These are phyloP conservation scores for Rhaphigaster nebulosa DNA, from an alignment of 2,888 invertebrate genomes.

Conservation along the genomic window DNA sequence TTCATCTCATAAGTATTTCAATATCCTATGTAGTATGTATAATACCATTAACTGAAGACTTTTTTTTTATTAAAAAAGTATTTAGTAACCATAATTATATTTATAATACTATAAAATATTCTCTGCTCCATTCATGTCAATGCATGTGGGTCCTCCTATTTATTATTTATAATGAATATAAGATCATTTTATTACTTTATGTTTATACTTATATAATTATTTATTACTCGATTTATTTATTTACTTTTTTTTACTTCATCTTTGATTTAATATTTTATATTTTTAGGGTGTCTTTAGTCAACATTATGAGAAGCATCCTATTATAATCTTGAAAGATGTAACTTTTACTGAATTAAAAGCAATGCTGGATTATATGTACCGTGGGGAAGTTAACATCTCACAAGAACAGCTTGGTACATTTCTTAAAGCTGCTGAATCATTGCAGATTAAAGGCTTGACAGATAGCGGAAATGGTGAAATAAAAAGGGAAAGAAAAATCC, in stretches of 20 bases:
- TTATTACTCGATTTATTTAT: too few species aligned
- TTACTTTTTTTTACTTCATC: neutral
- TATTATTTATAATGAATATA: too few species aligned
- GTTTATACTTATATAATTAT: too few species aligned
- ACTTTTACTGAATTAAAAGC: constrained; percentile 91
- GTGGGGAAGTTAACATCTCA: constrained; percentile 93
- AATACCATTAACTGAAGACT: too few species aligned
- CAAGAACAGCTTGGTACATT: constrained; percentile 91
- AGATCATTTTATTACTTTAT: too few species aligned
- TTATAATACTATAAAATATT: too few species aligned
- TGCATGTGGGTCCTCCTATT: too few species aligned
- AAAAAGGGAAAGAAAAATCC: constrained; percentile 59
- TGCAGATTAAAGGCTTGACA: constrained; percentile 92
- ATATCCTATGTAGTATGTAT: too few species aligned
- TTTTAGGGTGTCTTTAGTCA: constrained; percentile 85
- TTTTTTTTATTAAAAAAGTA: too few species aligned
- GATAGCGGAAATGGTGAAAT: constrained; percentile 65
- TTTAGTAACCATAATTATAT: too few species aligned
- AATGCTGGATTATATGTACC: constrained; percentile 95
- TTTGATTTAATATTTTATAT: neutral
- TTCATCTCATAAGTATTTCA: too few species aligned
- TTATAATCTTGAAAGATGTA: constrained; percentile 92
- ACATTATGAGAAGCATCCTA: constrained; percentile 92
- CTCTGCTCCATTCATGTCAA: too few species aligned
- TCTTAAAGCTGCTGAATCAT: constrained; percentile 90